Conservation (phyloP, 2,888 invertebrate species). For the Lepas anatifera region DNA sequence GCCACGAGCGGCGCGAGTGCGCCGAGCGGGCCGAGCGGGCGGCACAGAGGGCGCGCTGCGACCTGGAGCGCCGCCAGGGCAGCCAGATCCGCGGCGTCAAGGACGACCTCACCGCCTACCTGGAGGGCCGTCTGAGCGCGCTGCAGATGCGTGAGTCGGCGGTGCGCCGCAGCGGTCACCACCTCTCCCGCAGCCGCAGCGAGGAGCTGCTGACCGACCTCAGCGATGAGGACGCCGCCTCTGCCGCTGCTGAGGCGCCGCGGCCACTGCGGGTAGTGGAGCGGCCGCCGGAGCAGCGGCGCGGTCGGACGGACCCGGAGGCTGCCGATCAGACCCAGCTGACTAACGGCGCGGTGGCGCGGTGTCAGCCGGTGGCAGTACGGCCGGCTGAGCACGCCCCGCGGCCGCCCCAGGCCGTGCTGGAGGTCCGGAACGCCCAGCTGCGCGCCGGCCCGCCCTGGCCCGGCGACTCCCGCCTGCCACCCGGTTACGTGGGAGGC, state of each 20-base stretch:
- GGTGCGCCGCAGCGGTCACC: background rate
- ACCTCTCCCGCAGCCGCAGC: background rate
- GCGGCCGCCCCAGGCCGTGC: constrained; percentile 30
- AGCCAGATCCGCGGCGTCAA: background rate
- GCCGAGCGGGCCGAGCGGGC: background rate
- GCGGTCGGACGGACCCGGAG: background rate
- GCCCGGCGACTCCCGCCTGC: background rate
- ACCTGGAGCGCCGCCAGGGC: background rate
- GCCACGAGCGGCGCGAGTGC: background rate
- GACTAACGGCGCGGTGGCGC: background rate
- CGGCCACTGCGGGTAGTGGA: background rate
- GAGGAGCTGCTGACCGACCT: constrained; percentile 10
- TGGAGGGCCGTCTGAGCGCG: constrained; percentile 11
- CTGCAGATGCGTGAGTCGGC: constrained; percentile 17
- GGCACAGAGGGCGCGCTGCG: background rate
- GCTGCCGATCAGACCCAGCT: background rate
- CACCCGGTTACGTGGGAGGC: background rate
- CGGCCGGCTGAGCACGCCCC: constrained; percentile 45
- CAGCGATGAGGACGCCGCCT: background rate
- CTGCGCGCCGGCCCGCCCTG: background rate
- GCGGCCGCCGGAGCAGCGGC: background rate
- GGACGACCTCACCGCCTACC: constrained; percentile 11
- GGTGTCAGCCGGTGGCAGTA: constrained; percentile 52
- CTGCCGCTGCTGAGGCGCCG: background rate
- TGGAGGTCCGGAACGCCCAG: background rate